These are phyloP conservation scores for Motacilla alba DNA, from an alignment of 2,113 vertebrate species.

Conservation along the genomic window DNA sequence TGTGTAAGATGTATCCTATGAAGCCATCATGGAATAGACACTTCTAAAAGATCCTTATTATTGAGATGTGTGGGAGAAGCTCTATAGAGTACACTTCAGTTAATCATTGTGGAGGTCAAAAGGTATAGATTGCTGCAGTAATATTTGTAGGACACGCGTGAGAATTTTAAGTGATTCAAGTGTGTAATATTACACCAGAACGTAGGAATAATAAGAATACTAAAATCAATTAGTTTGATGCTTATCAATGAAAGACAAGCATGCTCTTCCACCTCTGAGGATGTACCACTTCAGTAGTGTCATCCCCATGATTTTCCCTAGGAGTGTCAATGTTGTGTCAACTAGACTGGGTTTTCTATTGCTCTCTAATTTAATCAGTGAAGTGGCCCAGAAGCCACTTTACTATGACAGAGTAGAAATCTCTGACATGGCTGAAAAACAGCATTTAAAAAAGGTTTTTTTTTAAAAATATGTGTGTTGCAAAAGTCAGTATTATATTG, in stretches of 20 bases:
- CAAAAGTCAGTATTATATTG: background rate
- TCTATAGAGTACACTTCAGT: background rate
- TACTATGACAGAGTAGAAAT: background rate
- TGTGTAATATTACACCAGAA: background rate
- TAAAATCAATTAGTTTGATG: background rate
- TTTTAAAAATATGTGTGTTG: accelerated
- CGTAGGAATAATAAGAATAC: background rate
- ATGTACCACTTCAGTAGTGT: background rate
- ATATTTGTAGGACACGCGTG: background rate
- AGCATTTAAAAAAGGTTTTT: background rate
- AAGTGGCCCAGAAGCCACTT: background rate
- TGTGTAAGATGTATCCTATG: background rate
- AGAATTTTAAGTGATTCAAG: background rate
- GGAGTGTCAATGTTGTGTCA: background rate
- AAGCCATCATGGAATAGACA: background rate
- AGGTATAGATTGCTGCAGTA: background rate
- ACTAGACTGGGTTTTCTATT: background rate
- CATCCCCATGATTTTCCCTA: background rate
- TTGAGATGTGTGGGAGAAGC: background rate
- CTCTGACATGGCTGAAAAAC: background rate
- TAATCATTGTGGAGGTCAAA: background rate
- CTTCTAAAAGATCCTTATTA: background rate
- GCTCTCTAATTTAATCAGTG: background rate
- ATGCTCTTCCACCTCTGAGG: background rate
- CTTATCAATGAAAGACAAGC: background rate